A percentile compares a stretch with the other conserved stretches of the same genome.
These are phyloP conservation scores for Lagopus muta DNA, from an alignment of 2,113 vertebrate species.

Conservation along the genomic window DNA sequence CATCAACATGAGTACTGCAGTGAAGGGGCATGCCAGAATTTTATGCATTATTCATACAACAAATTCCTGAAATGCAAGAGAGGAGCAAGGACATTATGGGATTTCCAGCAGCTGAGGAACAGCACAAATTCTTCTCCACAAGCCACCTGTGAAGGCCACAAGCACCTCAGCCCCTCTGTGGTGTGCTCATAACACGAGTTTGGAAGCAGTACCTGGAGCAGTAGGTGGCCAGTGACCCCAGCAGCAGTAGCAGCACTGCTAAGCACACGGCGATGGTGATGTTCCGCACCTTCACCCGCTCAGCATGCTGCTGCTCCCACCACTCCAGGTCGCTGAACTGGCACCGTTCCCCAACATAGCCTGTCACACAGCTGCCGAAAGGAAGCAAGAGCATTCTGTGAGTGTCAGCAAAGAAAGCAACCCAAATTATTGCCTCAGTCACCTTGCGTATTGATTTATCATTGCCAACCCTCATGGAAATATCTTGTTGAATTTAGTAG, in stretches of 20 bases:
- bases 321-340: constrained; percentile 90
- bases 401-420: accelerated
- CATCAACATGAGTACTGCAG: accelerated
- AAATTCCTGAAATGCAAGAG: not conserved
- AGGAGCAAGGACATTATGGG: accelerated
- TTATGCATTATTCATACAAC: not conserved
- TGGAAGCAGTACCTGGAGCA: constrained; percentile 81
- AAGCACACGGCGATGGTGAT: constrained; percentile 73
- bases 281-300: constrained; percentile 77
- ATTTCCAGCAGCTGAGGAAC: not conserved
- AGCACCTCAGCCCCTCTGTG: accelerated
- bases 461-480: accelerated
- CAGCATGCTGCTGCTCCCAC: constrained; percentile 85
- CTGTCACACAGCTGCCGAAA: constrained; percentile 81
- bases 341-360: constrained; percentile 89
- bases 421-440: accelerated
- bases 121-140: accelerated
- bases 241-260: constrained; percentile 79
- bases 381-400: not conserved
- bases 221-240: constrained; percentile 75
- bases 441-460: accelerated
- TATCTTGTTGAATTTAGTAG: not conserved
- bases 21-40: not conserved
- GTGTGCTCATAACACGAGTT: accelerated
- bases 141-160: accelerated